Evolutionary conservation across 35 echinoderm and acorn worm genomes (phyloP).

Genomic region (Lytechinus variegatus): DNA sequence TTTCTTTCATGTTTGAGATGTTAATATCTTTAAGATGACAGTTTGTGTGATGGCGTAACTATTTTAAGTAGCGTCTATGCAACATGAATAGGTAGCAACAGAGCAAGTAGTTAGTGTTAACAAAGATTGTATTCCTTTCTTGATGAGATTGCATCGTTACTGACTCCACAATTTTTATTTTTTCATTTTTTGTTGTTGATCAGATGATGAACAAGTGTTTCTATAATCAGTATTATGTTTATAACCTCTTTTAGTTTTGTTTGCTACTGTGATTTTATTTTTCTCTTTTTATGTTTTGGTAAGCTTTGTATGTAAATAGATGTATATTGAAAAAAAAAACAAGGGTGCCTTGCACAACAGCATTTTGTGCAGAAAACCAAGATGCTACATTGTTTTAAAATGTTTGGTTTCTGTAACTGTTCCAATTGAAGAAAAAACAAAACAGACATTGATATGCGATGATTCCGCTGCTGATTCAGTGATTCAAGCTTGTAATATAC

Average conservation of each 20-base stretch:
- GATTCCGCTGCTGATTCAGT: neutral
- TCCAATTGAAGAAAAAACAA: neutral
- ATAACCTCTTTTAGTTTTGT: neutral
- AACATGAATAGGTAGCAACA: no score
- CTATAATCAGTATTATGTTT: neutral
- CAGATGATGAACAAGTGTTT: neutral
- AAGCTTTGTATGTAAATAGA: neutral
- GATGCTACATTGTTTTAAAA: neutral
- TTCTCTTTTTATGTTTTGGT: neutral
- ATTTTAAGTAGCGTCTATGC: no score
- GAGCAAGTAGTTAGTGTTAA: no score
- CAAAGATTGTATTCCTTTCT: no score
- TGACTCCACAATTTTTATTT: neutral
- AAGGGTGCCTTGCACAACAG: neutral
- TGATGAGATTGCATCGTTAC: no score
- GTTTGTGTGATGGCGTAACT: no score
- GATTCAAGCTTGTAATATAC: no score
- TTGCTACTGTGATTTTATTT: neutral
- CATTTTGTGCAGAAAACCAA: neutral
- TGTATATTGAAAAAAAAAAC: neutral
- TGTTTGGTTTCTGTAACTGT: neutral
- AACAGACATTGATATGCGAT: neutral
- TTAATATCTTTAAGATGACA: no score
- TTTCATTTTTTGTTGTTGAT: neutral
- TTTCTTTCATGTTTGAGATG: no score